phyloP scores from a whole-genome alignment of 2,888 invertebrate genomes.

The Bugula neritina region DNA sequence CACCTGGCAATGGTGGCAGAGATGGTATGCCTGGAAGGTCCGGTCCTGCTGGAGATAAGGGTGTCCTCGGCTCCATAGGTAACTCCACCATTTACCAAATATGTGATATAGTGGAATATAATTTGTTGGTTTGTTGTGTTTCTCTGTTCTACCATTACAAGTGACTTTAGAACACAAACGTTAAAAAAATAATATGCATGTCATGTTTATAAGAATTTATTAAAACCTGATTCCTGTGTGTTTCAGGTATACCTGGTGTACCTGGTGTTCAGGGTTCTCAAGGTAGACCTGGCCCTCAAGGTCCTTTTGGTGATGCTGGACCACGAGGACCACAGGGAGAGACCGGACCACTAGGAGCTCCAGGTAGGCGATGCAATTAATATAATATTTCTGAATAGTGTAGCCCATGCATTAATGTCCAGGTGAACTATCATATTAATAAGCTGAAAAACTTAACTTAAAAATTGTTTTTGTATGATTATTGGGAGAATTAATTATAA shows the following conservation, averaged over 20 bases:
- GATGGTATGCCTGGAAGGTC: slow-evolving; percentile 18
- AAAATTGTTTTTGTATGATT: too few relatives aligned
- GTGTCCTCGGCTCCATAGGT: not conserved
- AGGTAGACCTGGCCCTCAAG: slow-evolving; percentile 17
- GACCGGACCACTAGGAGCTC: slow-evolving; percentile 1
- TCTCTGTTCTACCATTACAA: too few relatives aligned
- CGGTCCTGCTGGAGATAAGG: slow-evolving; percentile 14
- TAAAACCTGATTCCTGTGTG: too few relatives aligned
- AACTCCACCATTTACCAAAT: not conserved
- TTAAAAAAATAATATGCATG: too few relatives aligned
- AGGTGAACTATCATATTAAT: too few relatives aligned
- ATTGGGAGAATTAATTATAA: too few relatives aligned
- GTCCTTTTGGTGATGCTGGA: slow-evolving; percentile 20
- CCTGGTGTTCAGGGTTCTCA: not conserved
- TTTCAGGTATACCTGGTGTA: not conserved
- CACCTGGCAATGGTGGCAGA: slow-evolving; percentile 7
- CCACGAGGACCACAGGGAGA: not conserved
- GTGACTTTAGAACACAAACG: too few relatives aligned
- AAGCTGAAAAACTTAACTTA: too few relatives aligned
- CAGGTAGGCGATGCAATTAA: not conserved
- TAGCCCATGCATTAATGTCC: not conserved
- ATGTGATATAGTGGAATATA: too few relatives aligned
- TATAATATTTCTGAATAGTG: not conserved
- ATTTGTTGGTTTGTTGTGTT: too few relatives aligned
- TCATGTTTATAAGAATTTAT: too few relatives aligned